These are phyloP conservation scores for Selene dorsalis DNA, from an alignment of 2,797 vertebrate species.

Conservation along the genomic window DNA sequence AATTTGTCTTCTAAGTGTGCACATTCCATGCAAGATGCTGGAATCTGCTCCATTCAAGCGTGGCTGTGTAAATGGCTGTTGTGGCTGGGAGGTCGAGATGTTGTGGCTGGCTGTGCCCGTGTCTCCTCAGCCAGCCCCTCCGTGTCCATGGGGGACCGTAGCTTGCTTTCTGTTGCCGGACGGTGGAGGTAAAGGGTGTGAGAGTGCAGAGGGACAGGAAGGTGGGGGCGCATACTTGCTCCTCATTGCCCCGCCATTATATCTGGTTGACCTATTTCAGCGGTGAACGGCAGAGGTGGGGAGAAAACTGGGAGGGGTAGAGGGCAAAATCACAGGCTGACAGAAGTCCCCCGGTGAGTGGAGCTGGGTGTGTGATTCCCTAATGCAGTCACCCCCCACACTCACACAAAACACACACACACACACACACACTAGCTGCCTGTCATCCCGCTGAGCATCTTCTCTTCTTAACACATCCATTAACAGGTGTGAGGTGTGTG, in stretches of 20 bases:
- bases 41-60: constrained; percentile 65
- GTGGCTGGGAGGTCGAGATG: constrained; percentile 77
- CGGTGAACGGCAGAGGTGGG: constrained; percentile 81
- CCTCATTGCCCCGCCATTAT: constrained; percentile 94
- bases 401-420: constrained; percentile 51
- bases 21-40: constrained; percentile 40
- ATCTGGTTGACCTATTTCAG: constrained; percentile 95
- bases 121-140: constrained; percentile 57
- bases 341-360: constrained; percentile 77
- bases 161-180: constrained; percentile 56
- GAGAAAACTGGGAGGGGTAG: constrained; percentile 67
- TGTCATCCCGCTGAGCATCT: constrained; percentile 58
- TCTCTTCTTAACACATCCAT: constrained; percentile 79
- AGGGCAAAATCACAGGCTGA: constrained; percentile 84
- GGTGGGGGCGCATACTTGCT: constrained; percentile 72
- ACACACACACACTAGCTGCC: constrained; percentile 18
- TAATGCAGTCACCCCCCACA: constrained; percentile 70
- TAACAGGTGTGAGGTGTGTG: constrained; percentile 65
- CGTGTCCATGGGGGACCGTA: constrained; percentile 62
- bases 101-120: constrained; percentile 79
- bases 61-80: constrained; percentile 76
- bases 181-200: constrained; percentile 54
- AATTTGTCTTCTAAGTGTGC: constrained; percentile 47
- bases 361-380: constrained; percentile 75
- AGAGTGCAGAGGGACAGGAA: constrained; percentile 23